Conservation (phyloP, 2,797 vertebrate species). For the Adelosebastes latens region DNA sequence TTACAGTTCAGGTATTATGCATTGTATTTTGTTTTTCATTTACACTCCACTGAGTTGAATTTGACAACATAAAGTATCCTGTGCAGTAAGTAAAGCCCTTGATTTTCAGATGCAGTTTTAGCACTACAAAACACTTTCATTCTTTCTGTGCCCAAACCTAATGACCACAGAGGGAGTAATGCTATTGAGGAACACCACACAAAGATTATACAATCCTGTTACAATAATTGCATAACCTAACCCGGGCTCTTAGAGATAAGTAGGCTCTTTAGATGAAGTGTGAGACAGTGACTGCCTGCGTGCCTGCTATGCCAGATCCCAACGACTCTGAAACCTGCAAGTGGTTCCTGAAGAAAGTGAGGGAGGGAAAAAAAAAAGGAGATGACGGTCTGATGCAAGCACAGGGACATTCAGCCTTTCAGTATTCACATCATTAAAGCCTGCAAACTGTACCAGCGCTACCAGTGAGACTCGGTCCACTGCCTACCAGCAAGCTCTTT, state of each 20-base stretch:
- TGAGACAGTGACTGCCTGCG: constrained; percentile 52
- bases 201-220: constrained; percentile 54
- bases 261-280: constrained; percentile 57
- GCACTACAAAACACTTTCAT: neutral
- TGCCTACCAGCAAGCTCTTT: constrained; percentile 34
- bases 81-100: neutral
- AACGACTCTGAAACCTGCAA: constrained; percentile 43
- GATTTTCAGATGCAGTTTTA: neutral
- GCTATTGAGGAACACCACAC: constrained; percentile 30
- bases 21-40: neutral
- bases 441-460: constrained; percentile 47
- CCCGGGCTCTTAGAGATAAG: constrained; percentile 50
- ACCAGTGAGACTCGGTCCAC: constrained; percentile 30
- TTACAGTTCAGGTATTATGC: neutral
- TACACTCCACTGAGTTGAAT: neutral
- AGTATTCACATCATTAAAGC: constrained; percentile 61
- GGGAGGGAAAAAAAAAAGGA: neutral
- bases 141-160: constrained; percentile 2
- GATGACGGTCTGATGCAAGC: constrained; percentile 58
- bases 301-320: constrained; percentile 46
- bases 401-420: constrained; percentile 52
- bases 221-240: constrained; percentile 64
- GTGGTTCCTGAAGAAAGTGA: constrained; percentile 47
- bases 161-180: constrained; percentile 19
- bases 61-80: neutral